Conservation (phyloP, 2,797 vertebrate species). For the Helarctos malayanus region DNA sequence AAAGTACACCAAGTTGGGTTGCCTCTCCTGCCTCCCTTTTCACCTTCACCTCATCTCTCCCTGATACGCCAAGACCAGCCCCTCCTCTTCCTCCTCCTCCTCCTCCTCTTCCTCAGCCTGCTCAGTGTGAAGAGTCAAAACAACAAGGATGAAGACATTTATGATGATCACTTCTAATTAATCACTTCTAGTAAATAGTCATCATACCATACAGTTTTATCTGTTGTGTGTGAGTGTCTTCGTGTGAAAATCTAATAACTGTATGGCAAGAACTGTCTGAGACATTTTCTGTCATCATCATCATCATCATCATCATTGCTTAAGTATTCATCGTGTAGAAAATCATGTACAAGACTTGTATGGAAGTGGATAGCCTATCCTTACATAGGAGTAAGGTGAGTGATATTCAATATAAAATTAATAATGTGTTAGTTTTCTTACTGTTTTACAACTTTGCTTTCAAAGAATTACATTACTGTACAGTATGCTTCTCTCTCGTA, state of each 20-base stretch:
- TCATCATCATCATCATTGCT: background rate
- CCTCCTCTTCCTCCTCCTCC: background rate
- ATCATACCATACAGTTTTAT: background rate
- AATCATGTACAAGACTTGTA: background rate
- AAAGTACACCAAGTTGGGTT: background rate
- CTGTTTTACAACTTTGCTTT: background rate
- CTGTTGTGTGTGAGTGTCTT: background rate
- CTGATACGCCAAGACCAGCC: background rate
- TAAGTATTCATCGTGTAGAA: background rate
- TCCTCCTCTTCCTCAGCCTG: background rate
- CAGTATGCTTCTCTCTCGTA: background rate
- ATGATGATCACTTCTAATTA: background rate
- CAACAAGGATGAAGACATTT: background rate
- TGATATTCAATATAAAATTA: background rate
- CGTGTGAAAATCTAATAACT: background rate
- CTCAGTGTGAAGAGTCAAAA: background rate
- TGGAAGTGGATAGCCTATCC: background rate
- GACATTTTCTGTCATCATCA: background rate
- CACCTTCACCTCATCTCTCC: background rate
- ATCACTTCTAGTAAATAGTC: background rate
- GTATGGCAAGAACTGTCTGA: background rate
- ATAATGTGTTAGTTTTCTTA: background rate
- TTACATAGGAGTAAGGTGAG: background rate
- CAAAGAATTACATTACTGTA: background rate
- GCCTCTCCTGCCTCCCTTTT: background rate